A percentile compares a stretch with the other conserved stretches of the same genome.
phyloP scores from a whole-genome alignment of 2,888 invertebrate genomes.

The Timandra comae region DNA sequence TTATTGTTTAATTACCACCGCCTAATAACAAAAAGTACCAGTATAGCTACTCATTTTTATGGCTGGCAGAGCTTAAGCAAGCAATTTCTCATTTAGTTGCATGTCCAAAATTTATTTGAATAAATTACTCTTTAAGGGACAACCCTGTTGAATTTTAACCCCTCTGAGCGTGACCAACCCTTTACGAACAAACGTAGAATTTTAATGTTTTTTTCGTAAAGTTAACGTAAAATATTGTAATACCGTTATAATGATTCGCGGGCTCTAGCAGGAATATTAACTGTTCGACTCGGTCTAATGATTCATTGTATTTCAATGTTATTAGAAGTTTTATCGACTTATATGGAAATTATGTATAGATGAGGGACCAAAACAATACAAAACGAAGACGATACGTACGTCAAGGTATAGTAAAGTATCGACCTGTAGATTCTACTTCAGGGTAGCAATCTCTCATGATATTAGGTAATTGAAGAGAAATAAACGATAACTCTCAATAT shows the following conservation, averaged over 20 bases:
- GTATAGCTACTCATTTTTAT: constrained; percentile 2
- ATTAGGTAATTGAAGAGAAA: too few species aligned
- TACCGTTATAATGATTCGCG: constrained; percentile 18
- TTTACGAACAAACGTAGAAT: constrained; percentile 29
- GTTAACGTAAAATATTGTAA: constrained; percentile 34
- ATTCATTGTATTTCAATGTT: too few species aligned
- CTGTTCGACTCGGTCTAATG: too few species aligned
- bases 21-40: constrained; percentile 20
- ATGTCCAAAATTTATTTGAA: constrained; percentile 67
- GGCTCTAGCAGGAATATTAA: constrained; percentile 10
- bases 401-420: too few species aligned
- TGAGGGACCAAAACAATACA: too few species aligned
- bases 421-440: too few species aligned
- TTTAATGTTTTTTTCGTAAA: constrained; percentile 32
- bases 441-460: too few species aligned
- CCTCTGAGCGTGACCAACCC: constrained; percentile 40
- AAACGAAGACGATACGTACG: too few species aligned
- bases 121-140: constrained; percentile 58
- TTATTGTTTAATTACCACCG: not conserved
- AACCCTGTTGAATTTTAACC: constrained; percentile 65
- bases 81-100: constrained; percentile 48
- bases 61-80: constrained; percentile 39
- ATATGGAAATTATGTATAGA: too few species aligned
- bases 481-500: too few species aligned
- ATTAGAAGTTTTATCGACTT: too few species aligned